These are phyloP conservation scores for Romanogobio albipinnatus DNA, from an alignment of 2,113 vertebrate genomes.

Conservation along the genomic window DNA sequence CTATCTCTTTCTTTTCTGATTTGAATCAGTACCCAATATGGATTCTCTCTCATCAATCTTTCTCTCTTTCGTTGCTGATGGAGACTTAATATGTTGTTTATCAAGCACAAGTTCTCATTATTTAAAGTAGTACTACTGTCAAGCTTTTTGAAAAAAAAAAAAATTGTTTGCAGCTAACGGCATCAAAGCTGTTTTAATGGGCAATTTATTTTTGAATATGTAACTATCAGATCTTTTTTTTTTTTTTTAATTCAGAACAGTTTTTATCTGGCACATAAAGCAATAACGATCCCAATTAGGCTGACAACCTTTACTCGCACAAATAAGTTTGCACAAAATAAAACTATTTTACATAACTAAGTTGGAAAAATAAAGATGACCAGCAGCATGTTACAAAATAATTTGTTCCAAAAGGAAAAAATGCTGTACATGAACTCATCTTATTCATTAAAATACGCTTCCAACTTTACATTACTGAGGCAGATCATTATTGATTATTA, in stretches of 20 bases:
- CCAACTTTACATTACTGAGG: too few relatives aligned
- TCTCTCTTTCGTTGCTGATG: not conserved
- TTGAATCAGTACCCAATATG: not conserved
- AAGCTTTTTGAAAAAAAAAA: not conserved
- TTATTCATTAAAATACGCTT: not conserved
- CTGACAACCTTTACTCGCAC: not conserved
- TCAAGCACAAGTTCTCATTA: not conserved
- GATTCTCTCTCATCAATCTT: not conserved
- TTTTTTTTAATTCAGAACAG: not conserved
- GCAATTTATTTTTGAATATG: not conserved
- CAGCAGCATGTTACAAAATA: not conserved
- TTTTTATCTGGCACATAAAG: not conserved
- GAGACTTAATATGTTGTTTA: not conserved
- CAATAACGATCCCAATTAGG: not conserved
- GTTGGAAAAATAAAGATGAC: not conserved
- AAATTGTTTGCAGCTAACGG: not conserved
- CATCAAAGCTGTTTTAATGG: not conserved
- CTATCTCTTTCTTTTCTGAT: conserved; percentile 24
- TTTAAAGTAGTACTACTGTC: not conserved
- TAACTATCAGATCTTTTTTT: not conserved
- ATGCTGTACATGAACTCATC: not conserved
- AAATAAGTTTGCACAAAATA: not conserved
- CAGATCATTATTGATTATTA: not conserved
- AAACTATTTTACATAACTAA: not conserved
- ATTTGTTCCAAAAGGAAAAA: not conserved